phyloP scores from a whole-genome alignment of 2,888 invertebrate genomes.

The Netelia virgata region DNA sequence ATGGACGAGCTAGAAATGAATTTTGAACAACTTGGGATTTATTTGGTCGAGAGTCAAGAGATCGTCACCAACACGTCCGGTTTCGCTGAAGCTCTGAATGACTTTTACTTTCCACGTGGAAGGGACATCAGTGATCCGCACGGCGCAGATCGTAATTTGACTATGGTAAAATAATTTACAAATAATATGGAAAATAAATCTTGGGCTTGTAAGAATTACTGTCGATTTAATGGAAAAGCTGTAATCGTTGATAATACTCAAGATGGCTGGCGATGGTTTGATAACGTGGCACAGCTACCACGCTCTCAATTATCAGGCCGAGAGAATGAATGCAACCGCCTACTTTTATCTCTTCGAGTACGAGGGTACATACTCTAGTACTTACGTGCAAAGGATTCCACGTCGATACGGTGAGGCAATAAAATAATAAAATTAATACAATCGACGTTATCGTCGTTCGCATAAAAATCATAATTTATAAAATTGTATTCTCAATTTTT shows the following conservation, averaged over 20 bases:
- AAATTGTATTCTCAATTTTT: not conserved
- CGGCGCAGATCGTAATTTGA: conserved; percentile 34
- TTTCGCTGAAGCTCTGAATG: conserved; percentile 68
- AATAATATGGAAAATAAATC: not conserved
- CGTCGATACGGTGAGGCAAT: conserved; percentile 72
- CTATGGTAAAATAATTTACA: conserved; percentile 52
- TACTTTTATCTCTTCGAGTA: conserved; percentile 78
- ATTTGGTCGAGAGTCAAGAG: conserved; percentile 67
- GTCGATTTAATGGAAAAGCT: not conserved
- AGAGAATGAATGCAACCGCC: conserved; percentile 73
- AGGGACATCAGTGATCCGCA: not conserved
- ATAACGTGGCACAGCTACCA: conserved; percentile 72
- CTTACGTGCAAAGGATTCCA: conserved; percentile 59
- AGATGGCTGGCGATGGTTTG: conserved; percentile 74
- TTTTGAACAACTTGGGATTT: conserved; percentile 64
- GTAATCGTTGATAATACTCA: conserved; percentile 27
- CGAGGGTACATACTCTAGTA: conserved; percentile 75
- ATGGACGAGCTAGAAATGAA: conserved; percentile 64
- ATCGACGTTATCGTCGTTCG: not conserved
- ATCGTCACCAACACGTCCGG: conserved; percentile 62
- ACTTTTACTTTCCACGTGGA: conserved; percentile 69
- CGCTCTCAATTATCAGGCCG: conserved; percentile 65
- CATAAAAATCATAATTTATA: not conserved
- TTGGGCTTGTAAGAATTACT: not conserved
- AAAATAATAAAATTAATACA: conserved; percentile 1